Conservation (phyloP, 2,888 invertebrate genomes). For the Gonocerus acuteangulatus region DNA sequence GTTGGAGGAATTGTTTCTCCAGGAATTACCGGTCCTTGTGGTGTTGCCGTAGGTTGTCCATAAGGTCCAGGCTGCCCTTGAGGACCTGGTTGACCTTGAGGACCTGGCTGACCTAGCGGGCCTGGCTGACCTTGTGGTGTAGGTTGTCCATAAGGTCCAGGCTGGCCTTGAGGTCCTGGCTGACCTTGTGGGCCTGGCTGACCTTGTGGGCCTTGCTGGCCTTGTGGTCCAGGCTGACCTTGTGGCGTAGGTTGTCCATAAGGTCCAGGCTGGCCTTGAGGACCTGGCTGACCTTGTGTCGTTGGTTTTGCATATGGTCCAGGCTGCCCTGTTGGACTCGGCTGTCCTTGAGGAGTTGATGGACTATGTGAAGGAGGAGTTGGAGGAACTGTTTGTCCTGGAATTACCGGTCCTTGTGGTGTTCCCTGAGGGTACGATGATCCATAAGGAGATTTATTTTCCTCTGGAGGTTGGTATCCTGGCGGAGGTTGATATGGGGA, state of each 20-base stretch:
- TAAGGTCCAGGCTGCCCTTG: not conserved
- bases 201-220: not conserved
- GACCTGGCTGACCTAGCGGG: not conserved
- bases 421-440: constrained; percentile 43
- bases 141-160: constrained; percentile 42
- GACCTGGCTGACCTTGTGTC: not conserved
- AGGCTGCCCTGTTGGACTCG: not conserved
- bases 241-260: constrained; percentile 19
- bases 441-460: not conserved
- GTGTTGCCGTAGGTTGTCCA: not conserved
- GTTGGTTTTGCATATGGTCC: not conserved
- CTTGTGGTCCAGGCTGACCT: not conserved
- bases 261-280: not conserved
- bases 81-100: constrained; percentile 4
- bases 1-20: not conserved
- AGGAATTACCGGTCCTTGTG: not conserved
- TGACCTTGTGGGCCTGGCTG: not conserved
- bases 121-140: constrained; percentile 45
- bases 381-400: too few relatives aligned
- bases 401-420: constrained; percentile 44
- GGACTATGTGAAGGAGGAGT: not conserved
- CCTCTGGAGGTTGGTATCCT: constrained; percentile 18
- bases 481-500: constrained; percentile 28
- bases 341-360: not conserved
- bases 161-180: constrained; percentile 2